These are phyloP conservation scores for Drosophila prosaltans DNA, from an alignment of 1,140 invertebrate genomes.

Conservation along the genomic window DNA sequence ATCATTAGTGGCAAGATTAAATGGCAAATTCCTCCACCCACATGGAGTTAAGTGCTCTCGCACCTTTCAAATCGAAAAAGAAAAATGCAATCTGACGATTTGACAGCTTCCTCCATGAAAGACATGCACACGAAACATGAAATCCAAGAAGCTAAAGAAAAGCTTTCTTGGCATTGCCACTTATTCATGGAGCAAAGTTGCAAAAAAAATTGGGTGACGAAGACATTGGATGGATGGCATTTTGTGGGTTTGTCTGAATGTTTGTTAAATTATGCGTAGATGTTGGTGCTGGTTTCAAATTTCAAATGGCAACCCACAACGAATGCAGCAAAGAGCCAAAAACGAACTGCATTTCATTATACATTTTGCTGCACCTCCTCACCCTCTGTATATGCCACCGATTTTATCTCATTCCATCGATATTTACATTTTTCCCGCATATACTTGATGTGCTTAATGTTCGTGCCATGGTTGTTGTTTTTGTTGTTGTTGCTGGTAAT, in stretches of 20 bases:
- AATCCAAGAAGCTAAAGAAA: constrained; percentile 18
- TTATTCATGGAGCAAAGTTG: constrained; percentile 18
- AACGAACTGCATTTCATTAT: constrained; percentile 71
- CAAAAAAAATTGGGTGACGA: neutral
- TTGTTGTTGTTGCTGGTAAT: constrained; percentile 26
- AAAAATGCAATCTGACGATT: constrained; percentile 59
- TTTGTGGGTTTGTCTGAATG: neutral
- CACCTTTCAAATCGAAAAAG: constrained; percentile 29
- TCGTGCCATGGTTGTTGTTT: constrained; percentile 33
- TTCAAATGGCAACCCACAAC: constrained; percentile 53
- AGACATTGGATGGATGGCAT: constrained; percentile 4
- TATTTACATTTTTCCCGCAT: constrained; percentile 69
- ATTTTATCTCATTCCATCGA: constrained; percentile 14
- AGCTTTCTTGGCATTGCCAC: constrained; percentile 55
- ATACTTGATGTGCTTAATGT: constrained; percentile 67
- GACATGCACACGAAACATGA: constrained; percentile 25
- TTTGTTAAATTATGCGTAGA: constrained; percentile 67
- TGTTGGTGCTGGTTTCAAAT: constrained; percentile 60
- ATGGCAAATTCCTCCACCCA: constrained; percentile 27
- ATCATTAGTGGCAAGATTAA: constrained; percentile 11
- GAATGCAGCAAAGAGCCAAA: constrained; percentile 51
- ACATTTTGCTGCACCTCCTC: constrained; percentile 10
- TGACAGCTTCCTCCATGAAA: constrained; percentile 46
- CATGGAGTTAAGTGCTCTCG: neutral
- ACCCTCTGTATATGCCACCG: neutral